Conservation (phyloP, 2,113 vertebrate genomes). For the Odocoileus virginianus region DNA sequence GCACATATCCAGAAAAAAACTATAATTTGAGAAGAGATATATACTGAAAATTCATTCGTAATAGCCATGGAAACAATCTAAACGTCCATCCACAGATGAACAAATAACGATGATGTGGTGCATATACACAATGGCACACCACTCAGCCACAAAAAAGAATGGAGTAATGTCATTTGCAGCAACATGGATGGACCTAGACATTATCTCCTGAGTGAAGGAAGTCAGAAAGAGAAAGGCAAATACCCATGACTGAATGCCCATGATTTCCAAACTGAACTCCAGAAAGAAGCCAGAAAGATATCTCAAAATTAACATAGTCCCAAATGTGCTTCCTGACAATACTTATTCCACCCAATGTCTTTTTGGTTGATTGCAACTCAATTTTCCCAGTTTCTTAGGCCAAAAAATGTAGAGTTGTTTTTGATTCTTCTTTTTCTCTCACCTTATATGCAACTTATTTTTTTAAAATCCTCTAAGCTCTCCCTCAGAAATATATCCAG, state of each 20-base stretch:
- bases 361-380: neutral
- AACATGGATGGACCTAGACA: neutral
- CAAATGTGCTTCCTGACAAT: neutral
- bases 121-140: neutral
- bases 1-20: neutral
- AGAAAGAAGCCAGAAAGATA: neutral
- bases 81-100: neutral
- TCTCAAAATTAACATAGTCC: neutral
- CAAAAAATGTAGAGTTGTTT: neutral
- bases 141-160: neutral
- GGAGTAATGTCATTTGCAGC: neutral
- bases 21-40: neutral
- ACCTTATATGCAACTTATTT: neutral
- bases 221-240: neutral
- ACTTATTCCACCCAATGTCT: neutral
- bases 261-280: neutral
- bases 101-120: neutral
- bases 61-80: neutral
- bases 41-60: neutral
- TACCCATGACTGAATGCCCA: neutral
- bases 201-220: neutral
- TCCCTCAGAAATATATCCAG: neutral
- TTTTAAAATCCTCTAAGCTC: neutral
- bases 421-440: neutral
- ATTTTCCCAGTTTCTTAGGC: neutral